These are phyloP conservation scores for Ahaetulla prasina DNA, from an alignment of 2,113 vertebrate species.

Conservation along the genomic window DNA sequence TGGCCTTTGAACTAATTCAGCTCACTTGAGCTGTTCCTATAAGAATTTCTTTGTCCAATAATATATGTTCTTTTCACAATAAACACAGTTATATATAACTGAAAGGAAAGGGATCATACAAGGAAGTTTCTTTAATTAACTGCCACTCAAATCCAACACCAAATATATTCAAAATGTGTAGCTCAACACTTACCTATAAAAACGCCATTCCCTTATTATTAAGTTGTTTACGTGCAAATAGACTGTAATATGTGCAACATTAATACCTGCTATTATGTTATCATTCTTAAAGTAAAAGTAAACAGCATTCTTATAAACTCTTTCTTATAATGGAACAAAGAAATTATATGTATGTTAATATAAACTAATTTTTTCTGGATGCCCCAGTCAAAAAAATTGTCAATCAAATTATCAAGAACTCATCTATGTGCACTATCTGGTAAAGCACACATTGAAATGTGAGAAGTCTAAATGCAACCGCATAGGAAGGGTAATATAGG, in stretches of 20 bases:
- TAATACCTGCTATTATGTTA: not conserved
- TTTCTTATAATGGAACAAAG: not conserved
- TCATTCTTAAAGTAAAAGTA: not conserved
- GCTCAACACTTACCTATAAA: not conserved
- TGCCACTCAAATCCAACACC: not conserved
- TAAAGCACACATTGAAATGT: not conserved
- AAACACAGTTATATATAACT: not conserved
- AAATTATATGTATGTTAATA: not conserved
- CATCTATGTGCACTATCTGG: not conserved
- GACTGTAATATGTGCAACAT: not conserved
- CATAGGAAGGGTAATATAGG: not conserved
- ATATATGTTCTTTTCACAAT: not conserved
- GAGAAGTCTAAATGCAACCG: not conserved
- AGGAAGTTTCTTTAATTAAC: not conserved
- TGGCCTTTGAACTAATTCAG: not conserved
- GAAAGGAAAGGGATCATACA: not conserved
- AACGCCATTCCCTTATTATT: not conserved
- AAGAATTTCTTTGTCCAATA: not conserved
- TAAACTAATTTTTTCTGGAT: not conserved
- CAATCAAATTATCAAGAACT: not conserved
- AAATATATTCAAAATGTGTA: not conserved
- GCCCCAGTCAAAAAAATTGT: not conserved
- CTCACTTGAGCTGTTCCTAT: not conserved
- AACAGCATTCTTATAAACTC: not conserved
- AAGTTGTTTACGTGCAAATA: not conserved